Base-by-base conservation (phyloP, 2,888 invertebrate species). In the Halocaridina rubra region DNA sequence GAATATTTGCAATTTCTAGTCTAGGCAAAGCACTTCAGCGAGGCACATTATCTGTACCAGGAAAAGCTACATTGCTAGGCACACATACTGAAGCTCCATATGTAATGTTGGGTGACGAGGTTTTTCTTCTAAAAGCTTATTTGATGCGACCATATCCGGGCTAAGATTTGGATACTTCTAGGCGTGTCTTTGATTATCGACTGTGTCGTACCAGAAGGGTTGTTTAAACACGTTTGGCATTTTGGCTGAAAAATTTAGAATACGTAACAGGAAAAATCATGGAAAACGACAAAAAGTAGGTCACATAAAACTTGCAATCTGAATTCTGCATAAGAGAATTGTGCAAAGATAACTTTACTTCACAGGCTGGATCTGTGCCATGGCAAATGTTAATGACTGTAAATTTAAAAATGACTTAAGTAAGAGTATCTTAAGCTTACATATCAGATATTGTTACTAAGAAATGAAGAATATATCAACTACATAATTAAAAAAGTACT, bases 121-220 rank as follows among this genome's bases (percentile, higher is more conserved):
- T 72, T 7, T 67, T 80, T 57, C 30, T 64, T 61, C 77, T 77
- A 22, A 77, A 61, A 64, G 24, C 33, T 32, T 64, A 64, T 33
- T 32, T 77, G 77, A 32, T 61, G 77, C 64, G 61, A 61, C 77
- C 77, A 61, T 77, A 61, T 59, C 76, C 76, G 59, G 64, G 77
- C 1, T 33, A 77, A 61, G 64, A 30, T 64, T 64, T 64, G 19
- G 78, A 78, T 78, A 64, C 8, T 7, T 64, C 32, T 1, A 77
- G 19, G 64, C 2, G 32, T 30, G 24, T 77, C 32, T 77, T 75
- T 29, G 59, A 75, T 75, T 57, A 77, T 64, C 0, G 77, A 32
- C 32, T 77, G 22, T 29, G 5, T 59, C 77, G 19, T 61, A 39
- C 77, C 64, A 78, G 33, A 78, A 64, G 77, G 13, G 22, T 78